phyloP scores from a whole-genome alignment of 2,888 invertebrate species.

The Pelosia muscerda region DNA sequence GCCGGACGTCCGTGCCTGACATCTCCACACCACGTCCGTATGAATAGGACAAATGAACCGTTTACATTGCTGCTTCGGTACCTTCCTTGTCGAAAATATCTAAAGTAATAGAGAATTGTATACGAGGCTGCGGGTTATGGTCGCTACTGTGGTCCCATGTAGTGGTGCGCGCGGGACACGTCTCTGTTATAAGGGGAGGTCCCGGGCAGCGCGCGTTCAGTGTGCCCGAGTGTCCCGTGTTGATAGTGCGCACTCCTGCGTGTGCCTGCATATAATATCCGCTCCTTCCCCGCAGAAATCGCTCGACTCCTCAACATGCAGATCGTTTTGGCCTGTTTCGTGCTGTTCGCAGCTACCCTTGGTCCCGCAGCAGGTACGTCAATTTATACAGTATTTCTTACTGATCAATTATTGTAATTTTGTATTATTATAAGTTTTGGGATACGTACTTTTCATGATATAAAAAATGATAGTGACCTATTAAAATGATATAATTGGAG shows the following conservation, averaged over 20 bases:
- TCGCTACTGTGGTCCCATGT: constrained; percentile 65
- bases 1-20: constrained; percentile 70
- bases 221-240: constrained; percentile 85
- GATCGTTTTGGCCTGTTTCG: constrained; percentile 84
- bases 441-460: neutral
- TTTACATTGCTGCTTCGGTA: constrained; percentile 59
- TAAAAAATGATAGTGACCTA: neutral
- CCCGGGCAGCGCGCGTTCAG: constrained; percentile 84
- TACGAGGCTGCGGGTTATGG: constrained; percentile 49
- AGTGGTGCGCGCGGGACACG: constrained; percentile 81
- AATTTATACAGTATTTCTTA: neutral
- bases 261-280: constrained; percentile 60
- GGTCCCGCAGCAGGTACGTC: constrained; percentile 86
- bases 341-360: constrained; percentile 84
- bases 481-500: neutral
- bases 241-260: constrained; percentile 78
- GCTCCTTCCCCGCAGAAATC: constrained; percentile 59
- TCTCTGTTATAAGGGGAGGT: constrained; percentile 84
- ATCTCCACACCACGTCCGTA: constrained; percentile 44
- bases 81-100: constrained; percentile 26
- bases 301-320: constrained; percentile 72
- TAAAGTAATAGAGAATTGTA: constrained; percentile 64
- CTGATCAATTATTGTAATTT: neutral
- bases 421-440: neutral
- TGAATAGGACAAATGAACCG: constrained; percentile 34